phyloP scores from a whole-genome alignment of 2,797 vertebrate species.

The Oryzias sinensis region DNA sequence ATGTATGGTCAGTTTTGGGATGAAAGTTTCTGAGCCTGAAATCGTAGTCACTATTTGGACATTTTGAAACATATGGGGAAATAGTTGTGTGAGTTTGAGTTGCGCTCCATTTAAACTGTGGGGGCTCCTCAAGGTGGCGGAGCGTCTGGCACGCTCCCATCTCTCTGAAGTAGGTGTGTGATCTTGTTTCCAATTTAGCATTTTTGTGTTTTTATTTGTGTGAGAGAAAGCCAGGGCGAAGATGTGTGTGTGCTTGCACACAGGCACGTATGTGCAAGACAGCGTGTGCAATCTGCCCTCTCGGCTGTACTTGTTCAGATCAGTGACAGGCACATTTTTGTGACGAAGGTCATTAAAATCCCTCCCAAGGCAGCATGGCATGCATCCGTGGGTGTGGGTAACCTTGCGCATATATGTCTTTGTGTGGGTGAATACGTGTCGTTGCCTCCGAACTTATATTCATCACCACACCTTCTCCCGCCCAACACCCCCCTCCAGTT shows the following conservation, averaged over 20 bases:
- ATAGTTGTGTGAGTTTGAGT: conserved; percentile 32
- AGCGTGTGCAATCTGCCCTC: conserved; percentile 23
- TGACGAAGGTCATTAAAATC: conserved; percentile 84
- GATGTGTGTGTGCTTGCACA: conserved; percentile 15
- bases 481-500: conserved; percentile 42
- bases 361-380: conserved; percentile 80
- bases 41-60: neutral
- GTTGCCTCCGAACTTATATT: conserved; percentile 25
- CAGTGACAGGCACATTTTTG: conserved; percentile 74
- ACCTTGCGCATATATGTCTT: conserved; percentile 32
- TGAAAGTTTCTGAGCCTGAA: conserved; percentile 46
- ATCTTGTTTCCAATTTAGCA: conserved; percentile 22
- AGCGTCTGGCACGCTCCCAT: conserved; percentile 26
- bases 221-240: conserved; percentile 6
- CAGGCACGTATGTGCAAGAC: conserved; percentile 6
- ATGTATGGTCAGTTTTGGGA: conserved; percentile 31
- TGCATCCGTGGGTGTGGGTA: conserved; percentile 26
- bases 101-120: conserved; percentile 16
- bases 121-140: conserved; percentile 29
- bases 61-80: conserved; percentile 40
- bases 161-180: conserved; percentile 52
- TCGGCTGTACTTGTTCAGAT: conserved; percentile 62
- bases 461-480: conserved; percentile 30
- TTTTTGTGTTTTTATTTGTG: conserved; percentile 16
- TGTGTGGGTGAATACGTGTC: conserved; percentile 45